phyloP scores from a whole-genome alignment of 2,797 vertebrate genomes.

The Craterocephalus amniculus region DNA sequence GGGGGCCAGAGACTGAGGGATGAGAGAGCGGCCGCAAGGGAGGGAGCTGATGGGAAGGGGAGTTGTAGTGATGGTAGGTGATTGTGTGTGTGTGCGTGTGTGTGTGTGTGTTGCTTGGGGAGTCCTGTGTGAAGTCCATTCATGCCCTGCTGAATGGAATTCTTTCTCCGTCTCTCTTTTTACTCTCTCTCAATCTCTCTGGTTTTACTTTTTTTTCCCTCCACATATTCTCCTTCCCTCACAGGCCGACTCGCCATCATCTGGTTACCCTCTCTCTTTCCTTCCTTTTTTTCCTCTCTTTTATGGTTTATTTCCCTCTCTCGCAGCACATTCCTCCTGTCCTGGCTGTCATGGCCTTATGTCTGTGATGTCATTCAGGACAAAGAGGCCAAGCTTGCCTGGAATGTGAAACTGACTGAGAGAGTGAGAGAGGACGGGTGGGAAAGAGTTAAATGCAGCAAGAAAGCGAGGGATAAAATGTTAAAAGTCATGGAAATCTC shows the following conservation, averaged over 20 bases:
- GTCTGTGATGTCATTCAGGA: constrained; percentile 81
- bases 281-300: constrained; percentile 19
- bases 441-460: constrained; percentile 40
- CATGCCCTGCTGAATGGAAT: constrained; percentile 82
- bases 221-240: constrained; percentile 61
- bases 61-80: constrained; percentile 49
- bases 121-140: constrained; percentile 80
- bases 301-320: constrained; percentile 57
- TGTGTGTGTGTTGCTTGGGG: constrained; percentile 45
- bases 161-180: constrained; percentile 74
- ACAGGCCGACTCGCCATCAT: constrained; percentile 46
- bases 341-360: constrained; percentile 73
- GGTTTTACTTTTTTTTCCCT: constrained; percentile 57
- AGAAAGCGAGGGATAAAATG: constrained; percentile 39
- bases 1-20: constrained; percentile 66
- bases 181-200: constrained; percentile 60
- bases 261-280: constrained; percentile 35
- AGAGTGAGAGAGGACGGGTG: constrained; percentile 31
- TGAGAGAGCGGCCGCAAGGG: constrained; percentile 59
- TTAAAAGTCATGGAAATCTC: constrained; percentile 51
- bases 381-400: constrained; percentile 71
- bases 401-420: constrained; percentile 71
- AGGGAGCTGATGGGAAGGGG: constrained; percentile 50
- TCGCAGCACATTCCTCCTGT: constrained; percentile 73
- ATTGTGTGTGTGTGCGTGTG: constrained; percentile 37